Conservation (phyloP, 2,888 invertebrate species). For the Conistra vaccinii region DNA sequence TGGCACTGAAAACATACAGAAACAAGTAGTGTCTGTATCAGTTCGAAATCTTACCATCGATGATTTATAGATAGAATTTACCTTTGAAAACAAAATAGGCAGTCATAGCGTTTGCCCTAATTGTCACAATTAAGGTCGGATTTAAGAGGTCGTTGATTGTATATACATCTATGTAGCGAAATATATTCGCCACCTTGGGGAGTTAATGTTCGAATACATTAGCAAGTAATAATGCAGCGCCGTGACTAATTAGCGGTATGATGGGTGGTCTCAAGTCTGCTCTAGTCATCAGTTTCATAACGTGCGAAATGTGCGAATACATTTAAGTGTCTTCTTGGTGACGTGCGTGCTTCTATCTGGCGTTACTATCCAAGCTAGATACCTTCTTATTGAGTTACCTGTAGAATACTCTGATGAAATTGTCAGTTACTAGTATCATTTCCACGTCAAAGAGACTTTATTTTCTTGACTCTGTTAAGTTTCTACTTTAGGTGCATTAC, state of each 20-base stretch:
- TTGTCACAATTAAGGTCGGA: slow-evolving; percentile 17
- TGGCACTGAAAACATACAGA: not conserved
- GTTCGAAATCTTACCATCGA: not conserved
- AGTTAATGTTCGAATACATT: slow-evolving; percentile 63
- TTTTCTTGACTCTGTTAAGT: not conserved
- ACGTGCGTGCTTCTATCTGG: not conserved
- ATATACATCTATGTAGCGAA: slow-evolving; percentile 31
- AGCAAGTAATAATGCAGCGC: slow-evolving; percentile 54
- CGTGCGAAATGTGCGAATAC: slow-evolving; percentile 20
- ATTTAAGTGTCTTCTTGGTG: slow-evolving; percentile 5
- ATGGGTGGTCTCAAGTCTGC: slow-evolving; percentile 54
- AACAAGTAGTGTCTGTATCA: not conserved
- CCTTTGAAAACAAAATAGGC: not conserved
- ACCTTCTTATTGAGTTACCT: slow-evolving; percentile 6
- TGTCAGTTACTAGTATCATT: slow-evolving; percentile 6
- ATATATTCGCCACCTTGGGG: slow-evolving; percentile 54
- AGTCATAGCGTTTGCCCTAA: not conserved
- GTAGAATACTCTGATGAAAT: slow-evolving; percentile 5
- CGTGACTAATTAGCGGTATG: slow-evolving; percentile 61
- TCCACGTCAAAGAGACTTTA: slow-evolving; percentile 8
- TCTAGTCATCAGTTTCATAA: slow-evolving; percentile 41
- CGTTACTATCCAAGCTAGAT: not conserved
- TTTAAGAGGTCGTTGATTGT: slow-evolving; percentile 17
- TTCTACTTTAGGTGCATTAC: slow-evolving; percentile 10
- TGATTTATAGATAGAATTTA: not conserved